These are phyloP conservation scores for Halictus quadricinctus DNA, from an alignment of 2,888 invertebrate genomes.

Conservation along the genomic window DNA sequence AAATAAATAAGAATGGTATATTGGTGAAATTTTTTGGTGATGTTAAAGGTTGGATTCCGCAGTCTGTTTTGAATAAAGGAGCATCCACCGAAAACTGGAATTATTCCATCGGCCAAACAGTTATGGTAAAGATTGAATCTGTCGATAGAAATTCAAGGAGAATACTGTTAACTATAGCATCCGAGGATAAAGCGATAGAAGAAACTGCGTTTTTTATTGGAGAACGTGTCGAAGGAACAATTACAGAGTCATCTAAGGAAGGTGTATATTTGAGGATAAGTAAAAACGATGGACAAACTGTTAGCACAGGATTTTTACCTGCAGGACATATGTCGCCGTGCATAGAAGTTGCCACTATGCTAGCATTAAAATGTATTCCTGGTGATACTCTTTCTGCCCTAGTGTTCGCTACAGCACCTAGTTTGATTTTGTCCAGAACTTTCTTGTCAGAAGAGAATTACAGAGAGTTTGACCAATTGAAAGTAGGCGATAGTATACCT, in stretches of 20 bases:
- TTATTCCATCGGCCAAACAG: conserved; percentile 86
- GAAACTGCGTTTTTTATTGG: conserved; percentile 62
- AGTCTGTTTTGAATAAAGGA: conserved; percentile 78
- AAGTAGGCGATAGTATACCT: conserved; percentile 71
- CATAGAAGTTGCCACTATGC: conserved; percentile 70
- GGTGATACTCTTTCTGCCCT: conserved; percentile 74
- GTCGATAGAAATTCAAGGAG: conserved; percentile 58
- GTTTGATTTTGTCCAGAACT: conserved; percentile 73
- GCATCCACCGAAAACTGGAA: conserved; percentile 80
- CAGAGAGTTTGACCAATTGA: conserved; percentile 66
- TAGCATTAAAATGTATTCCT: conserved; percentile 70
- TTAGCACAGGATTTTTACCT: conserved; percentile 73
- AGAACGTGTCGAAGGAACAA: conserved; percentile 72
- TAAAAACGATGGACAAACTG: conserved; percentile 44
- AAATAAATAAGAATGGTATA: conserved; percentile 83
- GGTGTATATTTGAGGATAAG: conserved; percentile 73
- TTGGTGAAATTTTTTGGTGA: conserved; percentile 86
- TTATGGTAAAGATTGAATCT: conserved; percentile 63
- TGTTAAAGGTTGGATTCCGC: conserved; percentile 84
- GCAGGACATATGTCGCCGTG: conserved; percentile 78
- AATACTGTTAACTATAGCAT: conserved; percentile 59
- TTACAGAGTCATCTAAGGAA: conserved; percentile 72
- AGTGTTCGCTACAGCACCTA: conserved; percentile 74
- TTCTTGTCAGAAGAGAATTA: conserved; percentile 65
- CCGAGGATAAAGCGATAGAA: conserved; percentile 14